Evolutionary conservation across 2,888 invertebrate species (phyloP).

Genomic region (Temnothorax unifasciatus): DNA sequence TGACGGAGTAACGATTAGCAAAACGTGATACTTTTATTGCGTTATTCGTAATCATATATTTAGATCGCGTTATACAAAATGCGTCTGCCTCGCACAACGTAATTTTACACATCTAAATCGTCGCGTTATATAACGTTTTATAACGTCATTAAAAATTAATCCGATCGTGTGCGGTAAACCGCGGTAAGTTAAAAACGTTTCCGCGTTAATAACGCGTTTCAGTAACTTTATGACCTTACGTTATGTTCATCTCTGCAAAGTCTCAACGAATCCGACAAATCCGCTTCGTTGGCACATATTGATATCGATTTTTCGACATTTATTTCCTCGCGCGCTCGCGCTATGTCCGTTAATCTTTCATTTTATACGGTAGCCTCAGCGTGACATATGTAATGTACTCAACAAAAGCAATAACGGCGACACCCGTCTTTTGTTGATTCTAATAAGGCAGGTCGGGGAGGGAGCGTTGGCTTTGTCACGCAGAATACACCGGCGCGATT

Average conservation of each 20-base stretch:
- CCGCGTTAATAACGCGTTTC: neutral
- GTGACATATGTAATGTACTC: conserved; percentile 26
- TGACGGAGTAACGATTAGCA: neutral
- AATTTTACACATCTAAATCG: neutral
- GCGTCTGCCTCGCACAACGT: neutral
- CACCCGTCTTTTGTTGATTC: conserved; percentile 31
- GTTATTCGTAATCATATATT: neutral
- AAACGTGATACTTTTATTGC: neutral
- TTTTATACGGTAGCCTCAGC: conserved; percentile 10
- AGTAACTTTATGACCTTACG: neutral
- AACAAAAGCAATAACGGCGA: conserved; percentile 24
- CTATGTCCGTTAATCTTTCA: conserved; percentile 33
- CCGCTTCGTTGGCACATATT: neutral
- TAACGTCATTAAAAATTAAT: conserved; percentile 4
- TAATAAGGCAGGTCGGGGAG: conserved; percentile 1
- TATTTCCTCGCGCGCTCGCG: conserved; percentile 16
- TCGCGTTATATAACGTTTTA: neutral
- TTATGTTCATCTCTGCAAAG: neutral
- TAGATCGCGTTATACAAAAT: neutral
- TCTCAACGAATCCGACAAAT: conserved; percentile 4
- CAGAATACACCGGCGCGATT: neutral
- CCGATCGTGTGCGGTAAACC: neutral
- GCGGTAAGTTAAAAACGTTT: neutral
- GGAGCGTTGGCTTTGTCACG: neutral
- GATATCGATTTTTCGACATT: conserved; percentile 46